Evolutionary conservation across 2,113 vertebrate species (phyloP).

Genomic region (Galemys pyrenaicus): DNA sequence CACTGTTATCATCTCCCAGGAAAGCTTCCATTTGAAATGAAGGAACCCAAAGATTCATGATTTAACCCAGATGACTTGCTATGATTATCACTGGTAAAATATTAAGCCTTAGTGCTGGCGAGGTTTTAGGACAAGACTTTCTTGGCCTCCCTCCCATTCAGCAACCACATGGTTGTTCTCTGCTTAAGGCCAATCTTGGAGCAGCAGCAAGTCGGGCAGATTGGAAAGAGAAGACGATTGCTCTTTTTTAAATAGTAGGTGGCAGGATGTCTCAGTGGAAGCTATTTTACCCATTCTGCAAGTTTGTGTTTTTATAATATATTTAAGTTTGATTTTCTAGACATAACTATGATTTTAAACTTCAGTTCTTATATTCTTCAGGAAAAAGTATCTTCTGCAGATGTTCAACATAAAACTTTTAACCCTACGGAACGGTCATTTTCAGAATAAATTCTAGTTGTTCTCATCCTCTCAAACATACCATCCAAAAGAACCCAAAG

Average conservation of each 20-base stretch:
- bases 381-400: not conserved
- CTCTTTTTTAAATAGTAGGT: not conserved
- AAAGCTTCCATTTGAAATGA: not conserved
- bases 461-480: not conserved
- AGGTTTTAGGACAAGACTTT: not conserved
- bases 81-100: not conserved
- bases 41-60: not conserved
- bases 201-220: not conserved
- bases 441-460: constrained; percentile 5
- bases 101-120: not conserved
- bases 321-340: not conserved
- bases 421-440: not conserved
- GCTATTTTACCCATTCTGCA: not conserved
- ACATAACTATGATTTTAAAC: not conserved
- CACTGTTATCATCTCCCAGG: not conserved
- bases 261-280: not conserved
- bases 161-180: not conserved
- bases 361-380: not conserved
- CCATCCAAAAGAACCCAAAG: not conserved
- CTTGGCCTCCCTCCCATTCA: not conserved
- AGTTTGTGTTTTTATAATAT: not conserved
- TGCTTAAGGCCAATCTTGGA: not conserved
- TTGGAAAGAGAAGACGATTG: not conserved
- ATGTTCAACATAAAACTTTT: not conserved
- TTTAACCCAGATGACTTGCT: not conserved